phyloP scores from a whole-genome alignment of 2,888 invertebrate genomes.

The Seira musarum region DNA sequence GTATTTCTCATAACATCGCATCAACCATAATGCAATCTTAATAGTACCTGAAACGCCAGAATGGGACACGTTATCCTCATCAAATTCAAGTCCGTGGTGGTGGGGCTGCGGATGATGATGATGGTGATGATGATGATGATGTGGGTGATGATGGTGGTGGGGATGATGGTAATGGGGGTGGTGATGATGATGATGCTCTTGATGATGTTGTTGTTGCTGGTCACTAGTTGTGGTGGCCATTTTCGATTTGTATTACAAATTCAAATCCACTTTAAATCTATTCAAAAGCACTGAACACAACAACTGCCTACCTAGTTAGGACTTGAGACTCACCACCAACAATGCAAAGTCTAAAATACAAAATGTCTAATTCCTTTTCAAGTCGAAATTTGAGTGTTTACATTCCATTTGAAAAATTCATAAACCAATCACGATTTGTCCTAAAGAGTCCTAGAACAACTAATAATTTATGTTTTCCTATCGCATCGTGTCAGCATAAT shows the following conservation, averaged over 20 bases:
- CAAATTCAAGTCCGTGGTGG: constrained; percentile 24
- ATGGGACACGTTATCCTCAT: constrained; percentile 35
- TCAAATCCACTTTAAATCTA: background rate
- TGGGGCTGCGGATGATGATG: constrained; percentile 44
- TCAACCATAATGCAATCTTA: background rate
- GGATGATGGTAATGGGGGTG: background rate
- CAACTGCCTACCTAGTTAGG: background rate
- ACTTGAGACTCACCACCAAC: background rate
- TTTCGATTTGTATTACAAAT: constrained; percentile 42
- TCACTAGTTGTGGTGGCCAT: constrained; percentile 45
- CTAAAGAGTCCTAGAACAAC: background rate
- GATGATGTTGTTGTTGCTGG: background rate
- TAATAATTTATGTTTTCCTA: background rate
- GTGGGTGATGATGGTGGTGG: constrained; percentile 20
- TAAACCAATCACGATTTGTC: constrained; percentile 43
- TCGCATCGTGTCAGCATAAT: background rate
- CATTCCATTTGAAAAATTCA: constrained; percentile 12
- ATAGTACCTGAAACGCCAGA: constrained; percentile 30
- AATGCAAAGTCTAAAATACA: no score
- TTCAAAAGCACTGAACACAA: background rate
- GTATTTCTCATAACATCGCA: background rate
- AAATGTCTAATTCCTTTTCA: no score
- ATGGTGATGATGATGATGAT: constrained; percentile 27
- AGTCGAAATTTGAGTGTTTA: no score
- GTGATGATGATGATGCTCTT: constrained; percentile 23